Percentiles rank a stretch among this genome's conserved stretches.
Evolutionary conservation across 2,797 vertebrate species (phyloP).

Genomic region (Periophthalmus magnuspinnatus): DNA sequence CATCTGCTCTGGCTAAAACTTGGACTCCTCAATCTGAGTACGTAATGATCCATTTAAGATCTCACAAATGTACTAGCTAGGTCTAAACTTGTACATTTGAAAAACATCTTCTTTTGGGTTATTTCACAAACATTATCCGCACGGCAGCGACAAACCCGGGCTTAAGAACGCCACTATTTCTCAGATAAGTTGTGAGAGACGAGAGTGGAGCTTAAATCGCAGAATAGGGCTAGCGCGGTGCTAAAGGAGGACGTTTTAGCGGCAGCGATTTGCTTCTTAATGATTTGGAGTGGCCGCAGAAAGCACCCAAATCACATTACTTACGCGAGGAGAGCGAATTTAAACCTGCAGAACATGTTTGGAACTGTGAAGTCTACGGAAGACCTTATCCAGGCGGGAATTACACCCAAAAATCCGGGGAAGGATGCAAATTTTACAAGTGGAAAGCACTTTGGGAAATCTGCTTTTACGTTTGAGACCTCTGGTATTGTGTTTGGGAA

Average conservation of each 20-base stretch:
- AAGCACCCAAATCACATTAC: slow-evolving; percentile 84
- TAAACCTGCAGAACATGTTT: not conserved
- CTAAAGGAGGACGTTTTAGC: slow-evolving; percentile 74
- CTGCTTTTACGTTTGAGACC: not conserved
- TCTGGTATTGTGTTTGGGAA: no score
- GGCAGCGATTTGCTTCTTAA: slow-evolving; percentile 72
- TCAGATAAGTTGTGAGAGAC: slow-evolving; percentile 75
- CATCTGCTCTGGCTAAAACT: slow-evolving; percentile 47
- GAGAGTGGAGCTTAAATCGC: slow-evolving; percentile 75
- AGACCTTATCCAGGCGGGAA: not conserved
- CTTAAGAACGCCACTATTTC: slow-evolving; percentile 59
- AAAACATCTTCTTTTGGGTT: slow-evolving; percentile 67
- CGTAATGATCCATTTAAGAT: slow-evolving; percentile 65
- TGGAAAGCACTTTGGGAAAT: slow-evolving; percentile 2
- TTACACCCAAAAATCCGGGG: not conserved
- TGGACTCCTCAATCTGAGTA: slow-evolving; percentile 68
- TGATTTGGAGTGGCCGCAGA: slow-evolving; percentile 76
- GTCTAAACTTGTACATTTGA: slow-evolving; percentile 67
- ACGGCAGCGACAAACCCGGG: slow-evolving; percentile 60
- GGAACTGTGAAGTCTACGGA: not conserved
- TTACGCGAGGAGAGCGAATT: not conserved
- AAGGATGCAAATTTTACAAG: slow-evolving; percentile 1
- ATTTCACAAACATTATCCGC: slow-evolving; percentile 75
- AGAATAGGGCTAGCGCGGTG: slow-evolving; percentile 61
- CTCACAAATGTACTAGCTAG: slow-evolving; percentile 50